Conservation (phyloP, 2,888 invertebrate genomes). For the Athetis lepigone region DNA sequence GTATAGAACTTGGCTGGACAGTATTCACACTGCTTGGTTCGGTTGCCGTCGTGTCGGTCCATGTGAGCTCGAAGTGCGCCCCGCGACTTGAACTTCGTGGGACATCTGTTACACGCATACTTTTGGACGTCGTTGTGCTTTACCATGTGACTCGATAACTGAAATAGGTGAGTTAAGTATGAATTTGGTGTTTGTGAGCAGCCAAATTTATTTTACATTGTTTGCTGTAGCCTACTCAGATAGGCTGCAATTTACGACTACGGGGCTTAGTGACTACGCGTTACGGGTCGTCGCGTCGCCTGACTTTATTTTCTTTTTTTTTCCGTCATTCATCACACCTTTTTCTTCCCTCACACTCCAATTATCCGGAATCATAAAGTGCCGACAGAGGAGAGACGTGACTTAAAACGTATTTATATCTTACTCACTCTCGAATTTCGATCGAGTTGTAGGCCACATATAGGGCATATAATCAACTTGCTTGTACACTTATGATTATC, state of each 20-base stretch:
- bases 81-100: conserved; percentile 69
- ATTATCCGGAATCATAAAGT: too few relatives aligned
- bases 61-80: conserved; percentile 68
- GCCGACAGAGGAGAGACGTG: too few relatives aligned
- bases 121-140: conserved; percentile 64
- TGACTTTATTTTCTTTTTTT: background rate
- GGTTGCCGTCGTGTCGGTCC: conserved; percentile 81
- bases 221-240: too few relatives aligned
- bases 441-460: conserved; percentile 70
- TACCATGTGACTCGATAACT: conserved; percentile 74
- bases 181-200: background rate
- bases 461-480: conserved; percentile 63
- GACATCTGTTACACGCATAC: conserved; percentile 77
- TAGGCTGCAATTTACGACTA: too few relatives aligned
- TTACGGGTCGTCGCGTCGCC: too few relatives aligned
- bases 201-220: too few relatives aligned
- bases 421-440: conserved; percentile 44
- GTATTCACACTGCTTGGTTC: conserved; percentile 80
- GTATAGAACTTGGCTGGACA: conserved; percentile 83
- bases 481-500: conserved; percentile 72
- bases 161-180: conserved; percentile 25
- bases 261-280: too few relatives aligned
- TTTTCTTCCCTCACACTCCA: too few relatives aligned
- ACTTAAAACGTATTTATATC: conserved; percentile 7
- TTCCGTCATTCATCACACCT: too few relatives aligned